These are phyloP conservation scores for Cryptomyrus ogoouensis DNA, from an alignment of 2,113 vertebrate genomes.

Conservation along the genomic window DNA sequence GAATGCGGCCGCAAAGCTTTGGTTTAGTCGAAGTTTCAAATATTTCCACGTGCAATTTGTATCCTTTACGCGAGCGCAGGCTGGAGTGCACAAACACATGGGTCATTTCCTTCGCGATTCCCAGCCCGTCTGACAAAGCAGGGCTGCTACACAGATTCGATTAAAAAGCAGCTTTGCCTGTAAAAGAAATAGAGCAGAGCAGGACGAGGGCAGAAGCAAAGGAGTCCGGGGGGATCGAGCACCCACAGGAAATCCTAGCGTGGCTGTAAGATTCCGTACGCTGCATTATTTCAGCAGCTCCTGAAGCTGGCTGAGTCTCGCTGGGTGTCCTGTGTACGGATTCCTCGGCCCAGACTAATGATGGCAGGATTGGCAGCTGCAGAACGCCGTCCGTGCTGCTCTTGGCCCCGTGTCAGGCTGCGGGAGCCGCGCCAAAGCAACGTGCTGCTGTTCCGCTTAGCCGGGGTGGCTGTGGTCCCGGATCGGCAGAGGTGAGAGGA, in stretches of 20 bases:
- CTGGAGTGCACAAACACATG: constrained; percentile 19
- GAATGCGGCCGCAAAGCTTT: neutral
- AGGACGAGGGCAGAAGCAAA: constrained; percentile 24
- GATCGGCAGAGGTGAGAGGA: neutral
- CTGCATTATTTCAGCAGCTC: constrained; percentile 54
- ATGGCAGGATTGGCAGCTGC: constrained; percentile 52
- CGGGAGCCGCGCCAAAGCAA: constrained; percentile 54
- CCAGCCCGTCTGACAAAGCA: constrained; percentile 19
- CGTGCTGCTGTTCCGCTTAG: constrained; percentile 24
- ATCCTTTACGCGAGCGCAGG: constrained; percentile 12
- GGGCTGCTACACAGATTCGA: constrained; percentile 10
- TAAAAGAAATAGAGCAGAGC: constrained; percentile 11
- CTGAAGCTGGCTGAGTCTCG: constrained; percentile 37
- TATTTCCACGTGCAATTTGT: constrained; percentile 23
- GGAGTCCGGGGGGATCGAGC: constrained; percentile 40
- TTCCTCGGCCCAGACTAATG: constrained; percentile 60
- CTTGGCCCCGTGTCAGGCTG: constrained; percentile 56
- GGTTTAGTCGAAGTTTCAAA: constrained; percentile 10
- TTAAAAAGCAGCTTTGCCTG: constrained; percentile 21
- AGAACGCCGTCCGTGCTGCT: constrained; percentile 40
- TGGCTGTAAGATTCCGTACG: constrained; percentile 53
- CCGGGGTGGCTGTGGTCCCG: neutral
- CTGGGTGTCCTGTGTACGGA: constrained; percentile 52
- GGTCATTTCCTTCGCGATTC: constrained; percentile 1
- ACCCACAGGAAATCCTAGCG: constrained; percentile 54